Conservation (phyloP, 2,113 vertebrate species). For the Petrocephalus zakoni region DNA sequence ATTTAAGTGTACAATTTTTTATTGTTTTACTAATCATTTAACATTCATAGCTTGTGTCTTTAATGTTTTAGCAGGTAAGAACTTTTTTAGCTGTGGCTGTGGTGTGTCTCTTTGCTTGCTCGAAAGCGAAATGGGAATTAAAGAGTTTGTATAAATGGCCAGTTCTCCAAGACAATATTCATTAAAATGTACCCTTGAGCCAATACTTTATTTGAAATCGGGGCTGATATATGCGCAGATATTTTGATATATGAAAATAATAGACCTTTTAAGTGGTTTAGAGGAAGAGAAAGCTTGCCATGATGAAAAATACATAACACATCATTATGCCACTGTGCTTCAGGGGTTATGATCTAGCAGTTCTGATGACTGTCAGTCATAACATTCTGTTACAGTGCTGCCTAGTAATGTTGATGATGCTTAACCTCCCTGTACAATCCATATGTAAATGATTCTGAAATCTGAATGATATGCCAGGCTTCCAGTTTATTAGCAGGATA, state of each 20-base stretch:
- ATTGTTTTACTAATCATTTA: not conserved
- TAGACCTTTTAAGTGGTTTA: conserved; percentile 2
- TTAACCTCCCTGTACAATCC: not conserved
- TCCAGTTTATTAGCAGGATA: not conserved
- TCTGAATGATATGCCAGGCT: not conserved
- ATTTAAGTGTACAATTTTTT: conserved; percentile 1
- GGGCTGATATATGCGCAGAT: not conserved
- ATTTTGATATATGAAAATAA: conserved; percentile 19
- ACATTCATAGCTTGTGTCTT: not conserved
- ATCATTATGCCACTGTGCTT: not conserved
- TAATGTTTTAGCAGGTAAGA: not conserved
- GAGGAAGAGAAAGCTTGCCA: not conserved
- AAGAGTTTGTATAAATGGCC: not conserved
- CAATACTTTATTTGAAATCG: conserved; percentile 2
- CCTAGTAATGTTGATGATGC: not conserved
- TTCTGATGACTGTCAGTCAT: not conserved
- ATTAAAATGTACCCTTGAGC: conserved; percentile 22
- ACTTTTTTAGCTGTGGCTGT: not conserved
- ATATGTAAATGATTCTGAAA: not conserved
- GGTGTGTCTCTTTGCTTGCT: not conserved
- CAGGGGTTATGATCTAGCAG: not conserved
- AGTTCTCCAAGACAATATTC: conserved; percentile 4
- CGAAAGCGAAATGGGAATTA: not conserved
- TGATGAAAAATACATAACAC: not conserved
- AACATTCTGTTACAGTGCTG: not conserved